Evolutionary conservation across 2,113 vertebrate species (phyloP).

Genomic region (Hemicordylus capensis): DNA sequence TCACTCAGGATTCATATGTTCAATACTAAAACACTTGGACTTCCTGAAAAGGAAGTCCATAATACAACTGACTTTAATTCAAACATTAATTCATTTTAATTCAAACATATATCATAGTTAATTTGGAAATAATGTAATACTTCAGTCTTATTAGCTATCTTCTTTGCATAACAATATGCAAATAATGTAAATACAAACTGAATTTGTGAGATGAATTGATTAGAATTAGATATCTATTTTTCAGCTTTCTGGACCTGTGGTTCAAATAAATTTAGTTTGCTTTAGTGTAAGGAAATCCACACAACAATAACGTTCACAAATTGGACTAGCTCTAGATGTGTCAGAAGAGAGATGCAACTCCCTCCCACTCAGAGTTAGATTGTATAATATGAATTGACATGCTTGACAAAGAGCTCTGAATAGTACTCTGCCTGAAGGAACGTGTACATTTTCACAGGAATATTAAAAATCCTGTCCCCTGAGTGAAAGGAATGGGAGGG

Average conservation of each 20-base stretch:
- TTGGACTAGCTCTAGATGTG: neutral
- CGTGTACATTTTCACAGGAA: neutral
- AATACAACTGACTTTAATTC: neutral
- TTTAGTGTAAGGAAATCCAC: neutral
- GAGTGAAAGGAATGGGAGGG: neutral
- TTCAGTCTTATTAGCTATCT: neutral
- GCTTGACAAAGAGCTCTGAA: neutral
- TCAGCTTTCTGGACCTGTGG: neutral
- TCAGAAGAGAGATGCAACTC: neutral
- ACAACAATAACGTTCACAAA: neutral
- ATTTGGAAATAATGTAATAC: neutral
- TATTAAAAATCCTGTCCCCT: neutral
- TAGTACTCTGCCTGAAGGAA: constrained; percentile 17
- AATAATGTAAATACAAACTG: neutral
- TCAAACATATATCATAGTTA: neutral
- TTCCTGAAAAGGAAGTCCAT: neutral
- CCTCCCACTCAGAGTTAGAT: neutral
- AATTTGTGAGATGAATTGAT: too few species aligned
- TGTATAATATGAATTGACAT: neutral
- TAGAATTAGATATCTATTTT: neutral
- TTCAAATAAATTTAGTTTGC: neutral
- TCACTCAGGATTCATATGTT: neutral
- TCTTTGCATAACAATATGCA: too few species aligned
- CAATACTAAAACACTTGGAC: neutral
- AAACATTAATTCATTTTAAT: neutral